Conservation (phyloP, 2,888 invertebrate genomes). For the Beris chalybata region DNA sequence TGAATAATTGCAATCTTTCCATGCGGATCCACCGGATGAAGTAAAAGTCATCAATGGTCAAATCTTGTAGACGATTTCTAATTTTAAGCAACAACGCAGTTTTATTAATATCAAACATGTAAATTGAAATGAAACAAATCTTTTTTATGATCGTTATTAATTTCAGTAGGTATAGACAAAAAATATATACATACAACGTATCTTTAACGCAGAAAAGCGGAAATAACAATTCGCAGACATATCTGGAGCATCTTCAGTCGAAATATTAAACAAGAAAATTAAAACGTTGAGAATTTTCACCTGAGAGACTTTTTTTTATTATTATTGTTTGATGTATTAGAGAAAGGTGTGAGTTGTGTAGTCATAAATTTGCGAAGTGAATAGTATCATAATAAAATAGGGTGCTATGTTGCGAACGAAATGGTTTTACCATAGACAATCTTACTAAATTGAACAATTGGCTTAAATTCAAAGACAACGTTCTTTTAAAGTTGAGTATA, state of each 20-base stretch:
- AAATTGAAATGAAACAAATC: constrained; percentile 1
- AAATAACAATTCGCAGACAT: constrained; percentile 1
- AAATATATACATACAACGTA: too few relatives aligned
- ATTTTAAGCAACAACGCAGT: neutral
- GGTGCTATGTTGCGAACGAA: too few relatives aligned
- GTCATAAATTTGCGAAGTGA: too few relatives aligned
- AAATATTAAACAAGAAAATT: neutral
- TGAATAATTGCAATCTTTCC: neutral
- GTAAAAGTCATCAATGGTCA: constrained; percentile 10
- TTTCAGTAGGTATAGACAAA: too few relatives aligned
- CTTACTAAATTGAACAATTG: too few relatives aligned
- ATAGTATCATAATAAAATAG: too few relatives aligned
- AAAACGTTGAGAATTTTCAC: constrained; percentile 19
- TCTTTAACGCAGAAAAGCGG: neutral
- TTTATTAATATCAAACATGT: constrained; percentile 7
- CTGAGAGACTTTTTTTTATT: neutral
- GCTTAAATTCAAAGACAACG: too few relatives aligned
- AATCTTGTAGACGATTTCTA: constrained; percentile 4
- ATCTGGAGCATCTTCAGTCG: constrained; percentile 7
- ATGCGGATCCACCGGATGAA: constrained; percentile 20
- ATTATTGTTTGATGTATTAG: neutral
- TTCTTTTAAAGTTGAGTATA: too few relatives aligned
- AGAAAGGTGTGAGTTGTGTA: constrained; percentile 11
- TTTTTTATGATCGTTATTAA: neutral
- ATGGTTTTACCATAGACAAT: too few relatives aligned